A percentile compares a stretch with the other conserved stretches of the same genome.
These are phyloP conservation scores for Ditylenchus dipsaci DNA, from an alignment of 1,140 invertebrate genomes.

Conservation along the genomic window DNA sequence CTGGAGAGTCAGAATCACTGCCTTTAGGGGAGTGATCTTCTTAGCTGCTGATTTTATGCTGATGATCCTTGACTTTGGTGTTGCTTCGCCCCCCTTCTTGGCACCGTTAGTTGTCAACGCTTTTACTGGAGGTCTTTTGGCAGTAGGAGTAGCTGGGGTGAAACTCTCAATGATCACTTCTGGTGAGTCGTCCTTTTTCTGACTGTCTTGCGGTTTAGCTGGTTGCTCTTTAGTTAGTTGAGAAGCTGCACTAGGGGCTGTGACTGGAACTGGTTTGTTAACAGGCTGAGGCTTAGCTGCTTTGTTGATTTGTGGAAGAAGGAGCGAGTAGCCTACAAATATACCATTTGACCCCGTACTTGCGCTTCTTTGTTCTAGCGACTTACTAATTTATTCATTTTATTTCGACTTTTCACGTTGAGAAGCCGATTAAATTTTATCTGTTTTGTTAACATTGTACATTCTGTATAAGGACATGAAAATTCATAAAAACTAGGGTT, in stretches of 20 bases:
- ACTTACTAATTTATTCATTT: too few species aligned
- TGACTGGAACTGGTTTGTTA: neutral
- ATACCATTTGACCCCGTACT: too few species aligned
- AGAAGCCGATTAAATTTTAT: too few species aligned
- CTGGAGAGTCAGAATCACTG: neutral
- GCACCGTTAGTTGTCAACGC: neutral
- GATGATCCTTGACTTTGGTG: neutral
- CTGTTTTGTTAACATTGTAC: too few species aligned
- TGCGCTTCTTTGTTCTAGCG: too few species aligned
- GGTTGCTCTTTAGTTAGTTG: neutral
- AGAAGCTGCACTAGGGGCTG: neutral
- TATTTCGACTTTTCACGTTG: too few species aligned
- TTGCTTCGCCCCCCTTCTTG: neutral
- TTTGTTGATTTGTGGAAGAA: slow-evolving; percentile 10
- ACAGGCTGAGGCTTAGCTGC: neutral
- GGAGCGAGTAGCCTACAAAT: slow-evolving; percentile 14
- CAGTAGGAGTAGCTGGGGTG: neutral
- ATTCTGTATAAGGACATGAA: too few species aligned
- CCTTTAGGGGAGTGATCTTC: neutral
- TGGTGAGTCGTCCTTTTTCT: neutral
- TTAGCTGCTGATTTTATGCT: neutral
- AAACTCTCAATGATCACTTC: neutral
- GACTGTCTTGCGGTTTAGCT: neutral
- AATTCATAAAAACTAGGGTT: too few species aligned
- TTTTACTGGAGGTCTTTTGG: neutral